A percentile compares a stretch with the other conserved stretches of the same genome.
These are phyloP conservation scores for Leptoteleia sp. DNA, from an alignment of 1,140 invertebrate species.

Conservation along the genomic window DNA sequence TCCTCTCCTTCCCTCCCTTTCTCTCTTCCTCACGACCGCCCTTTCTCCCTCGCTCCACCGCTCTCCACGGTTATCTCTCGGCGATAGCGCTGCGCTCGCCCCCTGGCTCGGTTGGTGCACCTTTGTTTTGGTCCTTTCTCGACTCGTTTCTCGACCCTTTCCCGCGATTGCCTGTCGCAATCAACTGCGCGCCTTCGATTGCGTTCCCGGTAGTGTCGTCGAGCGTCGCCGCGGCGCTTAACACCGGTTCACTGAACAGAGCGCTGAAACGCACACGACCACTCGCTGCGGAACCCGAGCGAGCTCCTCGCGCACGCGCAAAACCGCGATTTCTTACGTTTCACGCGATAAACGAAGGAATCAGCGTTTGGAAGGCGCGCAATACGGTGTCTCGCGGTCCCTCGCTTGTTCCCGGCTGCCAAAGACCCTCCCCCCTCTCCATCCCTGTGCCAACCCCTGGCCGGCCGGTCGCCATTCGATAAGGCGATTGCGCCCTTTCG, in stretches of 20 bases:
- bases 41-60: too few relatives aligned
- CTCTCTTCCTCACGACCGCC: too few relatives aligned
- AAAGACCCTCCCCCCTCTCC: not conserved
- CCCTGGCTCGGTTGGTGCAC: too few relatives aligned
- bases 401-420: not conserved
- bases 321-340: conserved; percentile 37
- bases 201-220: conserved; percentile 8
- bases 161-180: not conserved
- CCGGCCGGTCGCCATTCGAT: conserved; percentile 12
- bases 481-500: conserved; percentile 31
- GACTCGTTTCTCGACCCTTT: conserved; percentile 2
- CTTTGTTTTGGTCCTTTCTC: not conserved
- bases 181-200: conserved; percentile 8
- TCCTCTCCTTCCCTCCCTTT: too few relatives aligned
- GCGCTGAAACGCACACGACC: conserved; percentile 27
- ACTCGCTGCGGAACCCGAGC: conserved; percentile 7
- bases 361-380: conserved; percentile 28
- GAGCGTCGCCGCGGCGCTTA: conserved; percentile 48
- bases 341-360: conserved; percentile 29
- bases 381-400: not conserved
- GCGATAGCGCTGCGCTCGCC: too few relatives aligned
- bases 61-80: too few relatives aligned
- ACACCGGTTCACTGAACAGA: conserved; percentile 57
- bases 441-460: too few relatives aligned
- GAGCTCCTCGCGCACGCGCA: conserved; percentile 10